phyloP scores from a whole-genome alignment of 2,888 invertebrate species.

The Trichogramma dendrolimi region DNA sequence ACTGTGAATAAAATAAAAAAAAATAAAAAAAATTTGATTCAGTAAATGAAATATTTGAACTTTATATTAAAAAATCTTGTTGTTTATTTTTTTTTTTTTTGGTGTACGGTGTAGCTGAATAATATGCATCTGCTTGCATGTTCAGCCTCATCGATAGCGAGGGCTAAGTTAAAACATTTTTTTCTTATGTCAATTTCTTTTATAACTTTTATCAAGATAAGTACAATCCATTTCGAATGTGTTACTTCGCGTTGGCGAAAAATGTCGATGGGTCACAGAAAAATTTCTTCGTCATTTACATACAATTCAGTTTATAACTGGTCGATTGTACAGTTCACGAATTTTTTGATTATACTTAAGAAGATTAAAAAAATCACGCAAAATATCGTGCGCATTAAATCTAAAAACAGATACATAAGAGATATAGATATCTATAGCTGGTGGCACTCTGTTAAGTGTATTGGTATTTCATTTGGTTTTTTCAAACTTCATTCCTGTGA shows the following conservation, averaged over 20 bases:
- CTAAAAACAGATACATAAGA: conserved; percentile 19
- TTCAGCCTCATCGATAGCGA: conserved; percentile 14
- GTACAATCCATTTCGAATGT: conserved; percentile 22
- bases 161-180: conserved; percentile 16
- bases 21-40: no score
- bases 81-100: conserved; percentile 25
- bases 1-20: no score
- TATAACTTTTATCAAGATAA: conserved; percentile 11
- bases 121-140: conserved; percentile 21
- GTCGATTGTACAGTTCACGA: neutral
- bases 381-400: conserved; percentile 18
- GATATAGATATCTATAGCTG: conserved; percentile 15
- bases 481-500: conserved; percentile 18
- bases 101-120: conserved; percentile 16
- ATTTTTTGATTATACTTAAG: conserved; percentile 1
- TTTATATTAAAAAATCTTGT: conserved; percentile 28
- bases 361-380: conserved; percentile 23
- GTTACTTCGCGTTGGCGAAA: conserved; percentile 14
- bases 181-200: conserved; percentile 13
- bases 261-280: conserved; percentile 11
- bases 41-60: conserved; percentile 19
- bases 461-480: conserved; percentile 1
- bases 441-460: conserved; percentile 9
- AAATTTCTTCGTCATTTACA: conserved; percentile 13
- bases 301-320: conserved; percentile 1